These are phyloP conservation scores for Parochlus steinenii DNA, from an alignment of 2,888 invertebrate species.

Conservation along the genomic window DNA sequence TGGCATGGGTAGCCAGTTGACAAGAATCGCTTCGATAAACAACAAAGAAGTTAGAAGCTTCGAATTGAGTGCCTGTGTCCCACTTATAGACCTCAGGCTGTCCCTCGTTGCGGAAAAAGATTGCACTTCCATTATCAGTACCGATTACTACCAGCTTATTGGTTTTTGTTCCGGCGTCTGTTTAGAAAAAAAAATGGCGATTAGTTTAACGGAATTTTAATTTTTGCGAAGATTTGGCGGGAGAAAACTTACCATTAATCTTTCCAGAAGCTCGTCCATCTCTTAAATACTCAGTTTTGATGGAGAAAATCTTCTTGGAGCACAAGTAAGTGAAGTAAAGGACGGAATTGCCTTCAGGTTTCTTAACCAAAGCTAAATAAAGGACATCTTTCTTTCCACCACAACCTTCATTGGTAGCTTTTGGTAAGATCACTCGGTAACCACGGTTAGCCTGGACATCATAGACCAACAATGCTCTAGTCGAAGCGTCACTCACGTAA, in stretches of 20 bases:
- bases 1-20: conserved; percentile 39
- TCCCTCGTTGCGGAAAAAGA: conserved; percentile 43
- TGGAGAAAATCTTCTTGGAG: conserved; percentile 42
- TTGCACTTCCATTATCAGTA: conserved; percentile 40
- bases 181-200: conserved; percentile 6
- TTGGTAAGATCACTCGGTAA: conserved; percentile 45
- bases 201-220: not conserved
- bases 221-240: not conserved
- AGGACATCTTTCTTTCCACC: conserved; percentile 43
- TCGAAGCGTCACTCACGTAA: conserved; percentile 50
- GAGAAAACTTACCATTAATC: conserved; percentile 26
- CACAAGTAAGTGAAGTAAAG: conserved; percentile 47
- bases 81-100: conserved; percentile 39
- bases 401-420: conserved; percentile 34
- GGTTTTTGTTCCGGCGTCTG: conserved; percentile 39
- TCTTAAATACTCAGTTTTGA: conserved; percentile 44
- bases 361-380: conserved; percentile 44
- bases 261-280: conserved; percentile 38
- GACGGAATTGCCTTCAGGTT: conserved; percentile 37
- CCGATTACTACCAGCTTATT: conserved; percentile 42
- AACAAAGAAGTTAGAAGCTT: conserved; percentile 31
- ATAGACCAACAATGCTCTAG: conserved; percentile 48
- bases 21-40: conserved; percentile 37
- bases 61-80: conserved; percentile 34
- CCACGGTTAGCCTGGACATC: conserved; percentile 43